Evolutionary conservation across 2,888 invertebrate genomes (phyloP).

Genomic region (Drosophila buzzatii): DNA sequence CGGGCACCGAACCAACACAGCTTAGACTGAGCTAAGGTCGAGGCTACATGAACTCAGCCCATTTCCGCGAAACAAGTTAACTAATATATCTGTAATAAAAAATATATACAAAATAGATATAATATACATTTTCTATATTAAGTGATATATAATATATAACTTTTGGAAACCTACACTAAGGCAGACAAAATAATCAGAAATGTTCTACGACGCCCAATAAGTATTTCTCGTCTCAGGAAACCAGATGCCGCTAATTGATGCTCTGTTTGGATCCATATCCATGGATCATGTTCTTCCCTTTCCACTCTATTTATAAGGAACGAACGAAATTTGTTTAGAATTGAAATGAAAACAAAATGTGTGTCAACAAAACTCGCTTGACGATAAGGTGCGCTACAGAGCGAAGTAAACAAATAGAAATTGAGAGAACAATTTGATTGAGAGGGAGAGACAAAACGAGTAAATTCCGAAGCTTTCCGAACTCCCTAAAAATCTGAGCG

Average conservation of each 20-base stretch:
- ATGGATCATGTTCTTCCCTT: neutral
- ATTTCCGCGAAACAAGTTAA: too few relatives aligned
- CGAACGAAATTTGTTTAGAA: conserved; percentile 37
- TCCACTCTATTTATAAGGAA: neutral
- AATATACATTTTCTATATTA: too few relatives aligned
- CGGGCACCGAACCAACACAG: conserved; percentile 74
- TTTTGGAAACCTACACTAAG: neutral
- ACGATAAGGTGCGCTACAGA: conserved; percentile 9
- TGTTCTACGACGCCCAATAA: neutral
- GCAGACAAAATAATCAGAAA: neutral
- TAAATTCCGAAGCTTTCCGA: neutral
- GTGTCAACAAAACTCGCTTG: neutral
- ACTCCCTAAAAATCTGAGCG: neutral
- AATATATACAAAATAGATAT: too few relatives aligned
- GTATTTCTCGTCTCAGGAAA: neutral
- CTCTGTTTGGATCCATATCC: neutral
- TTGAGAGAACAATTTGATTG: neutral
- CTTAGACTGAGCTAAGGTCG: conserved; percentile 64
- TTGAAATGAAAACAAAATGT: conserved; percentile 43
- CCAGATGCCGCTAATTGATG: neutral
- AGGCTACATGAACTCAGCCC: conserved; percentile 4
- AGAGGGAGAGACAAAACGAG: neutral
- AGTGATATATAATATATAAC: neutral
- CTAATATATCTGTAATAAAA: too few relatives aligned
- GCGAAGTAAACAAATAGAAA: conserved; percentile 3